These are phyloP conservation scores for Poeciliopsis occidentalis DNA, from an alignment of 2,113 vertebrate genomes.

Conservation along the genomic window DNA sequence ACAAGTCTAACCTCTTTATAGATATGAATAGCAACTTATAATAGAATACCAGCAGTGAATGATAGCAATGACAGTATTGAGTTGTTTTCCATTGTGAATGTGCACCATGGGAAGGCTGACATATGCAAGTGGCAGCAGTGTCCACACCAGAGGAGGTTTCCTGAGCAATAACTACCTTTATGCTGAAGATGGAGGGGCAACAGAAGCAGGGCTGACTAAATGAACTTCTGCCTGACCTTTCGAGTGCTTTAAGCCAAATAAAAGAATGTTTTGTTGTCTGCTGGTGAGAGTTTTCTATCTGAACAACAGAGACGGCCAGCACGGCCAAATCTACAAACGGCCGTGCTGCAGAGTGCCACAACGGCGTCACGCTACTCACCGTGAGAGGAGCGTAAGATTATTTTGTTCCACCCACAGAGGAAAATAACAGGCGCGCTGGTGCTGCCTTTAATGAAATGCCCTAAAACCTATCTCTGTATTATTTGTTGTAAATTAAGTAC, in stretches of 20 bases:
- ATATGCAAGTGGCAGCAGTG: not conserved
- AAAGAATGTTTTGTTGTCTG: constrained; percentile 27
- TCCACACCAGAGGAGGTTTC: constrained; percentile 3
- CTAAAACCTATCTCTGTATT: not conserved
- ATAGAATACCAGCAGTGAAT: too few relatives aligned
- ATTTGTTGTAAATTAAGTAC: constrained; percentile 17
- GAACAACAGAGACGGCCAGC: constrained; percentile 32
- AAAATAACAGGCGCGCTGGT: not conserved
- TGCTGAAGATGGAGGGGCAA: not conserved
- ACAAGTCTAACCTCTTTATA: too few relatives aligned
- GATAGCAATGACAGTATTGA: too few relatives aligned
- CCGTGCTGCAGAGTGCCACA: constrained; percentile 29
- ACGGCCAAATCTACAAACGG: constrained; percentile 43
- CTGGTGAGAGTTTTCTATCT: constrained; percentile 48
- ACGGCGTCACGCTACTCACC: constrained; percentile 19
- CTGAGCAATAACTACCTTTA: constrained; percentile 5
- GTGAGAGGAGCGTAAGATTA: constrained; percentile 29
- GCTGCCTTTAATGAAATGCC: constrained; percentile 8
- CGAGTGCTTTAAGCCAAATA: constrained; percentile 22
- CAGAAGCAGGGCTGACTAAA: constrained; percentile 16
- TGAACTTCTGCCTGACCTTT: constrained; percentile 31
- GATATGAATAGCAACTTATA: too few relatives aligned
- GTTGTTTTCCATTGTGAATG: not conserved
- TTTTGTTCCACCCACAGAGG: constrained; percentile 27
- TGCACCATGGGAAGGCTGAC: not conserved